Evolutionary conservation across 2,888 invertebrate genomes (phyloP), one percentile per base, ranked within the genome.

Genomic region (Agapostemon virescens): DNA sequence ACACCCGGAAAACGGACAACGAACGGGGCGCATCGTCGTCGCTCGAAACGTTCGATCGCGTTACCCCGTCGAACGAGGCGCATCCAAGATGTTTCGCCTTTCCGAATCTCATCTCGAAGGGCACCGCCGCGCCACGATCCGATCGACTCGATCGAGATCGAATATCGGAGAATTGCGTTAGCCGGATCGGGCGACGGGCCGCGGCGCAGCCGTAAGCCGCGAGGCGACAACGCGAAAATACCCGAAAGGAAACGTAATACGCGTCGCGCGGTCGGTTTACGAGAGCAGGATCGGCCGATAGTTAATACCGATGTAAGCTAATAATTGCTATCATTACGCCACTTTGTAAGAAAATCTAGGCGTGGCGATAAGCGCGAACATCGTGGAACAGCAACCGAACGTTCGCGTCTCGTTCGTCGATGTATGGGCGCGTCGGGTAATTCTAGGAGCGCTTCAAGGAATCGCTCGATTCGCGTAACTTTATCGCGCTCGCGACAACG

Each of bases 341-440:
- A 88, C 85, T 87, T 69, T 71, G 86, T 84, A 88, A 87, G 58
- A 80, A 81, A 78, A 88, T 82, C 83, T 77, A 55, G 63, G 52
- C 52, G 70, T 66, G 30, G n/a, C 9, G 26, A 40, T 26, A 61
- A 75, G 58, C 42, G 42, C 49, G 49, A 40, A 20, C 40, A 67
- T 71, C 40, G 38, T 20, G 11, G 20, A 49, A n/a, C 11, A 49
- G n/a, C 55, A 4, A 17, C 23, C 33, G 66, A 67, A 72, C 74
- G 68, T 45, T 80, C 67, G 45, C 30, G 26, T 63, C 3, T 52
- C 13, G 30, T 52, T 64, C 33, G 17, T 55, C 55, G 55, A 30
- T 58, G 58, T 88, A 55, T 89, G 61, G 87, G 79, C 87, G 80
- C 87, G 88, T 88, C 89, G 86, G 84, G 88, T 89, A 88, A 88